Evolutionary conservation across 2,797 vertebrate species (phyloP).

Genomic region (Tolypeutes matacus): DNA sequence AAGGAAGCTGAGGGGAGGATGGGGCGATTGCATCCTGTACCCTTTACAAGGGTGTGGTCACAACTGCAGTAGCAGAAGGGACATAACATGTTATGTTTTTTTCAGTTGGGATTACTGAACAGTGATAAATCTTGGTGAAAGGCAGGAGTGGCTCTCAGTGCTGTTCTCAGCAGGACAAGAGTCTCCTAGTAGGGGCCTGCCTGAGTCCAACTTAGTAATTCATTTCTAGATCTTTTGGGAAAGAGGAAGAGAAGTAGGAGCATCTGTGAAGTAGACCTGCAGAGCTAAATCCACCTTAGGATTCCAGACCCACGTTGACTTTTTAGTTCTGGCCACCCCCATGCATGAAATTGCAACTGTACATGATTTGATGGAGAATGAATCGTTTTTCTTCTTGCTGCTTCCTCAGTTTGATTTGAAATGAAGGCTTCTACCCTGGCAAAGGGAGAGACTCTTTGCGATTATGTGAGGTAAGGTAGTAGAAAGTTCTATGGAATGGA

Average conservation of each 20-base stretch:
- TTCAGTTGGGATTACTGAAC: conserved; percentile 76
- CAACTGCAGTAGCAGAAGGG: conserved; percentile 76
- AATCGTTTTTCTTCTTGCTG: conserved; percentile 22
- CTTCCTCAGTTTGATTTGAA: conserved; percentile 68
- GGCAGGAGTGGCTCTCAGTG: conserved; percentile 42
- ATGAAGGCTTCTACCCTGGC: conserved; percentile 80
- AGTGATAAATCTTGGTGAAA: conserved; percentile 73
- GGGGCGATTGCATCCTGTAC: conserved; percentile 89
- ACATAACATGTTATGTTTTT: conserved; percentile 66
- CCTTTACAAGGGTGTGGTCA: conserved; percentile 85
- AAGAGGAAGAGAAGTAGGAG: conserved; percentile 65
- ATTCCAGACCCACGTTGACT: background rate
- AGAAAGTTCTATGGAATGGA: background rate
- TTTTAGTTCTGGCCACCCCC: background rate
- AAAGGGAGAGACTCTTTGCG: conserved; percentile 65
- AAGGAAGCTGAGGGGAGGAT: conserved; percentile 91
- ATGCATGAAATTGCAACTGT: background rate
- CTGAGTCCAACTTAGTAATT: conserved; percentile 66
- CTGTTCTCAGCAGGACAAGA: conserved; percentile 35
- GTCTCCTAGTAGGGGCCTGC: background rate
- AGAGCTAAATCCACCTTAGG: background rate
- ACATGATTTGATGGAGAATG: background rate
- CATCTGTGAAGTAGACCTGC: background rate
- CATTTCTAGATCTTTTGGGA: conserved; percentile 63
- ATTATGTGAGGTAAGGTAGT: conserved; percentile 85